phyloP scores from a whole-genome alignment of 2,797 vertebrate species.

The Remorina albescens region DNA sequence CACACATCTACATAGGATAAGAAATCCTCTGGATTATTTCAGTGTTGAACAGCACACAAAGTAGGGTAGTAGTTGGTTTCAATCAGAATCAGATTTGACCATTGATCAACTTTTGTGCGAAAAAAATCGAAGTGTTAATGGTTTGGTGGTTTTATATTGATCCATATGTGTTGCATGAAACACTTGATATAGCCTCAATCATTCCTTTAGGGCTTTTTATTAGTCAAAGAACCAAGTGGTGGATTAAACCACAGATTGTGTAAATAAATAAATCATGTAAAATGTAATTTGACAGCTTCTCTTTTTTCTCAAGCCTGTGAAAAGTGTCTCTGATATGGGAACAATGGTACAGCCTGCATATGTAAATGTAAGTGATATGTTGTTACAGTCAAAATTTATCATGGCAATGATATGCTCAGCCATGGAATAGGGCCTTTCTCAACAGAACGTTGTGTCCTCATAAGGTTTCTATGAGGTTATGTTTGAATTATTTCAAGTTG shows the following conservation, averaged over 20 bases:
- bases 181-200: not conserved
- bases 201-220: not conserved
- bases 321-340: too few relatives aligned
- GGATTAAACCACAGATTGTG: too few relatives aligned
- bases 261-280: too few relatives aligned
- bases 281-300: too few relatives aligned
- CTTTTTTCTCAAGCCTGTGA: too few relatives aligned
- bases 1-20: not conserved
- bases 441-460: too few relatives aligned
- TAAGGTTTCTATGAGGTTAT: not conserved
- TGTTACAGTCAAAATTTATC: too few relatives aligned
- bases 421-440: not conserved
- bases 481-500: not conserved
- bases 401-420: not conserved
- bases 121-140: not conserved
- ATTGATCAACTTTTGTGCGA: conserved; percentile 1
- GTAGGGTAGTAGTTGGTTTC: not conserved
- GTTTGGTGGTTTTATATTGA: not conserved
- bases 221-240: not conserved
- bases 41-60: not conserved
- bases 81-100: not conserved
- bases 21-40: not conserved
- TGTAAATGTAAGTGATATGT: too few relatives aligned
- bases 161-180: not conserved
- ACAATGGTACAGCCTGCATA: too few relatives aligned